Evolutionary conservation across 2,888 invertebrate genomes (phyloP).

Genomic region (Drosophila subsilvestris): DNA sequence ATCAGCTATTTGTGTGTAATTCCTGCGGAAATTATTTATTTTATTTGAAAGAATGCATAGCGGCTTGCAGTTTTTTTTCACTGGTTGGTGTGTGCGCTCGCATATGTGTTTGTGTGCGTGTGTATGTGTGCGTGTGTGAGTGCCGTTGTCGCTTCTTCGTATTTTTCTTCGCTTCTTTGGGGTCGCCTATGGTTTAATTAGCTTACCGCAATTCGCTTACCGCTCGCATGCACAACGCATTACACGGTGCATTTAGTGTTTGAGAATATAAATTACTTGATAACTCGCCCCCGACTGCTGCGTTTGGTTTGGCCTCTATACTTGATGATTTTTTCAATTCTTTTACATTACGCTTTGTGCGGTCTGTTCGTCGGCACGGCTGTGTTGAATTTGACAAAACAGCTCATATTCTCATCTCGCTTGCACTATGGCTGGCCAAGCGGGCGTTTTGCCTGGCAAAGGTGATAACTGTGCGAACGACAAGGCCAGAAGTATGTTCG

Average conservation of each 20-base stretch:
- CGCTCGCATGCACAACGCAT: conserved; percentile 54
- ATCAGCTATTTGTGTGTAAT: neutral
- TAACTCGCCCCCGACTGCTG: conserved; percentile 66
- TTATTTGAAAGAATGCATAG: conserved; percentile 57
- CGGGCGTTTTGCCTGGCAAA: neutral
- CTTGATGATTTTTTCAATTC: conserved; percentile 80
- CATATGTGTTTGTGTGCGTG: conserved; percentile 37
- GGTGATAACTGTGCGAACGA: conserved; percentile 1
- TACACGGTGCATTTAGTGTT: conserved; percentile 33
- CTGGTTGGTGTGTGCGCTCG: conserved; percentile 40
- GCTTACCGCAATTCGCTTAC: conserved; percentile 64
- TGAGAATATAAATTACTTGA: conserved; percentile 45
- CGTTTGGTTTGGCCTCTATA: conserved; percentile 79
- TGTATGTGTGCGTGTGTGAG: conserved; percentile 34
- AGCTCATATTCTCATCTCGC: conserved; percentile 36
- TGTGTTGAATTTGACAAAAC: conserved; percentile 63
- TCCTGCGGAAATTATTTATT: conserved; percentile 1
- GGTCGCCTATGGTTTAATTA: conserved; percentile 37
- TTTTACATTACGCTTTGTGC: conserved; percentile 75
- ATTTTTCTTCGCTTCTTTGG: conserved; percentile 56
- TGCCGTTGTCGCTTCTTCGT: conserved; percentile 63
- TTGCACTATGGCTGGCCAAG: conserved; percentile 20
- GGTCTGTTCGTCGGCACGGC: conserved; percentile 74
- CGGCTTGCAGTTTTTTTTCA: conserved; percentile 71
- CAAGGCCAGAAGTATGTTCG: conserved; percentile 3